Evolutionary conservation across 2,113 vertebrate species (phyloP).

Genomic region (Mus pahari): DNA sequence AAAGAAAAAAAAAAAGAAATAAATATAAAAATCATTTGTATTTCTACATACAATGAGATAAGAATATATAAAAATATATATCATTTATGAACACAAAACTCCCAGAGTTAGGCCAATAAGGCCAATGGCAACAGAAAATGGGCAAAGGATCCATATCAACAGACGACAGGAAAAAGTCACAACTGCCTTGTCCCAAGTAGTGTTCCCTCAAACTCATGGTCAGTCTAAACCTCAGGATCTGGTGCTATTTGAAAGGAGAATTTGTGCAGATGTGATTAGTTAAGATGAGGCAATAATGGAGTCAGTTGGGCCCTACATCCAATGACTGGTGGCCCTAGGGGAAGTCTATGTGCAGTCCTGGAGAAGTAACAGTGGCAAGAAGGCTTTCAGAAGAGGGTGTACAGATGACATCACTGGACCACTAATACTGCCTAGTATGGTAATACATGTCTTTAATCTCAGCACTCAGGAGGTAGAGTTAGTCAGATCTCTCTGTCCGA

Average conservation of each 20-base stretch:
- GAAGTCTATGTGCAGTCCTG: not conserved
- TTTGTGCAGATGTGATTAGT: not conserved
- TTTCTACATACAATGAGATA: no score
- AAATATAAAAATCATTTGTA: no score
- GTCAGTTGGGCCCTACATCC: not conserved
- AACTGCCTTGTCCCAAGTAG: not conserved
- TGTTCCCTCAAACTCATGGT: not conserved
- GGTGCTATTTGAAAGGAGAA: not conserved
- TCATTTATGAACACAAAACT: not conserved
- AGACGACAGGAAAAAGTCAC: not conserved
- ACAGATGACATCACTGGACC: no score
- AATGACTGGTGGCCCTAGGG: not conserved
- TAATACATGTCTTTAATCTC: no score
- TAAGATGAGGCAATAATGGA: not conserved
- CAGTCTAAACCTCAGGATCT: not conserved
- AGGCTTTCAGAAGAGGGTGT: no score
- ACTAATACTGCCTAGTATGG: no score
- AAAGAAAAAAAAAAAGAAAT: no score
- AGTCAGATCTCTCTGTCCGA: no score
- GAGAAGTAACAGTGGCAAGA: not conserved
- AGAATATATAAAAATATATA: not conserved
- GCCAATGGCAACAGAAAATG: not conserved
- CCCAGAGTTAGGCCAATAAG: not conserved
- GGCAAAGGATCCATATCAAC: no score
- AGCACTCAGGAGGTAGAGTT: no score